Evolutionary conservation across 2,888 invertebrate species (phyloP).

Genomic region (Cryptophagus acutangulus): DNA sequence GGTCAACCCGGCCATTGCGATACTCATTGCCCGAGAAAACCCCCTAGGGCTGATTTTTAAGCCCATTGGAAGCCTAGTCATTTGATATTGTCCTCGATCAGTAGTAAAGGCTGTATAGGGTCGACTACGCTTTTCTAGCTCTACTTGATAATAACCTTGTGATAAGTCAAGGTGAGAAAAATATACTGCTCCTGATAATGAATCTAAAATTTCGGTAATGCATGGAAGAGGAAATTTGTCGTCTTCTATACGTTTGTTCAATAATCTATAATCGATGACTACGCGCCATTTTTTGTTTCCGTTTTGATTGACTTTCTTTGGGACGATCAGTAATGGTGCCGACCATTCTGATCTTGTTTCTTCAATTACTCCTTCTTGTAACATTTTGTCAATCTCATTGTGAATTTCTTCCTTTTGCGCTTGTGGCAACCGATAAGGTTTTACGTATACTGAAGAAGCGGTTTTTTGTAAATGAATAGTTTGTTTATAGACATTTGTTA

Average conservation of each 20-base stretch:
- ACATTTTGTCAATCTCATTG: conserved; percentile 24
- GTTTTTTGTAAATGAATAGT: conserved; percentile 21
- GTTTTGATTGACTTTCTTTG: conserved; percentile 20
- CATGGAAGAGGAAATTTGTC: conserved; percentile 17
- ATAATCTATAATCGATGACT: conserved; percentile 22
- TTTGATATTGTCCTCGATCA: conserved; percentile 28
- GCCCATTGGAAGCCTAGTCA: conserved; percentile 27
- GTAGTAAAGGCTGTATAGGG: conserved; percentile 28
- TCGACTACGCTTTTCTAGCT: conserved; percentile 22
- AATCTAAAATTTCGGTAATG: conserved; percentile 31
- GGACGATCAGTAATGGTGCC: conserved; percentile 22
- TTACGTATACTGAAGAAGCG: conserved; percentile 21
- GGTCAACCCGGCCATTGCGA: conserved; percentile 26
- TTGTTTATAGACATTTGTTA: conserved; percentile 27
- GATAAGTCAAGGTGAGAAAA: conserved; percentile 27
- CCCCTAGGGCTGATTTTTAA: conserved; percentile 27
- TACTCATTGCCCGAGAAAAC: conserved; percentile 28
- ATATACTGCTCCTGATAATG: conserved; percentile 27
- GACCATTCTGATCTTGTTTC: conserved; percentile 23
- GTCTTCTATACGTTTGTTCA: conserved; percentile 14
- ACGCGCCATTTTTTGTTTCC: conserved; percentile 20
- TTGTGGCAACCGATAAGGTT: conserved; percentile 26
- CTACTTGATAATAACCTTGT: conserved; percentile 30
- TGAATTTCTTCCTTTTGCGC: conserved; percentile 27
- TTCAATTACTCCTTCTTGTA: conserved; percentile 25